phyloP scores from a whole-genome alignment of 2,113 vertebrate species.

The Syngnathus scovelli region DNA sequence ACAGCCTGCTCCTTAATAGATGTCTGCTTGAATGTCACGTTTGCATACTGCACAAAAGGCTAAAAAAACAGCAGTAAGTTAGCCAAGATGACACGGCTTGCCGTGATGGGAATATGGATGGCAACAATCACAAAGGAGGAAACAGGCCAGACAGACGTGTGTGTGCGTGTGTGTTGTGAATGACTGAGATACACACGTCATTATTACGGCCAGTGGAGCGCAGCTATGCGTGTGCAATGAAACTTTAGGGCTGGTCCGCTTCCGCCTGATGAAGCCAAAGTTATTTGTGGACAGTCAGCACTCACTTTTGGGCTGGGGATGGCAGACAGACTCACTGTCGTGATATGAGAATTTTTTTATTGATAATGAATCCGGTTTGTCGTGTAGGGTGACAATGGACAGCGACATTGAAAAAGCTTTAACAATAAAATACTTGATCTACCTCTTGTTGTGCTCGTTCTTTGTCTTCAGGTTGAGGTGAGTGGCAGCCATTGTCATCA shows the following conservation, averaged over 20 bases:
- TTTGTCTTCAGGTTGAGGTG: constrained; percentile 4
- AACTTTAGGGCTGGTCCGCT: neutral
- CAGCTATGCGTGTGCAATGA: constrained; percentile 37
- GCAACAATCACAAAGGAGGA: neutral
- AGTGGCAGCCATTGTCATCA: neutral
- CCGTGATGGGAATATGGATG: neutral
- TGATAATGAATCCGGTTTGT: neutral
- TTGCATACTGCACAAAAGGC: neutral
- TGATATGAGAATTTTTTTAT: neutral
- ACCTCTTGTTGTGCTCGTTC: neutral
- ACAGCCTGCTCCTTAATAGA: neutral
- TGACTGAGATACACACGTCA: constrained; percentile 14
- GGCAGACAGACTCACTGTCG: neutral
- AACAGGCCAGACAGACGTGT: neutral
- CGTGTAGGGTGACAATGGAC: neutral
- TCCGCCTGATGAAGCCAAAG: constrained; percentile 5
- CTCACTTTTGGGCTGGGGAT: neutral
- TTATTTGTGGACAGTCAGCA: neutral
- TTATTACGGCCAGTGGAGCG: constrained; percentile 49
- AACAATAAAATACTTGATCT: neutral
- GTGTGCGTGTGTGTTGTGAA: neutral
- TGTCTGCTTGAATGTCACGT: neutral
- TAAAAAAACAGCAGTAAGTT: neutral
- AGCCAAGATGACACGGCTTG: neutral
- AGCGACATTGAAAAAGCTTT: neutral